A percentile compares a stretch with the other conserved stretches of the same genome.
Conservation (phyloP, 2,888 invertebrate genomes). For the Bugulina stolonifera region DNA sequence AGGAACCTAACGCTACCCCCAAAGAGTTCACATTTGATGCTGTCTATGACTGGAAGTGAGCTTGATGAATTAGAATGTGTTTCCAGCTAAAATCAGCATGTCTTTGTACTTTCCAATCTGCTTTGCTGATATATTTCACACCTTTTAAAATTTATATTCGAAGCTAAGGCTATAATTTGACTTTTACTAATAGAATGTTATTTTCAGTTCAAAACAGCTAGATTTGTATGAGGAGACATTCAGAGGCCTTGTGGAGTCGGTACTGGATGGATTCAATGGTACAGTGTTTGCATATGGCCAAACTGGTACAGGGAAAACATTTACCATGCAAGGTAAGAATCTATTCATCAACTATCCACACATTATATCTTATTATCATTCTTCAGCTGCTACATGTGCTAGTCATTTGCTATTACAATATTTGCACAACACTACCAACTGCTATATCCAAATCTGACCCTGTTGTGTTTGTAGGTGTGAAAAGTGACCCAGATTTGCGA, state of each 20-base stretch:
- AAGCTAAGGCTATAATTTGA: too few relatives aligned
- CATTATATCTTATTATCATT: not conserved
- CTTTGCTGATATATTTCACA: too few relatives aligned
- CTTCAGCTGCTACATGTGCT: too few relatives aligned
- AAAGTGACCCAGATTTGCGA: conserved; percentile 63
- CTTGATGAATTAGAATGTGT: too few relatives aligned
- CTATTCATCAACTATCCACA: too few relatives aligned
- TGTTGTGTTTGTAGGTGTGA: conserved; percentile 57
- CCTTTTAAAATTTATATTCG: too few relatives aligned
- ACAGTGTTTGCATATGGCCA: conserved; percentile 99
- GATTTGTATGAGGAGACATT: conserved; percentile 94
- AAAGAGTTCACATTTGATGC: conserved; percentile 97
- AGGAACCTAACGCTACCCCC: conserved; percentile 57
- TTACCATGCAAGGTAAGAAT: conserved; percentile 66
- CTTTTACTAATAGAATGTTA: too few relatives aligned
- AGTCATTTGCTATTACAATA: too few relatives aligned
- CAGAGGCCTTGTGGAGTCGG: conserved; percentile 85
- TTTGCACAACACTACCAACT: too few relatives aligned
- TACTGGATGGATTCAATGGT: conserved; percentile 94
- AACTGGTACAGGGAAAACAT: conserved; percentile 86
- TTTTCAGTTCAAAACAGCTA: conserved; percentile 73
- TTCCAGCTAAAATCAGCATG: too few relatives aligned
- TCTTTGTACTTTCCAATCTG: too few relatives aligned
- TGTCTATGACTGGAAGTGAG: conserved; percentile 79
- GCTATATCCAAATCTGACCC: too few relatives aligned